Evolutionary conservation across 2,113 vertebrate genomes (phyloP).

Genomic region (Trematomus loennbergii): DNA sequence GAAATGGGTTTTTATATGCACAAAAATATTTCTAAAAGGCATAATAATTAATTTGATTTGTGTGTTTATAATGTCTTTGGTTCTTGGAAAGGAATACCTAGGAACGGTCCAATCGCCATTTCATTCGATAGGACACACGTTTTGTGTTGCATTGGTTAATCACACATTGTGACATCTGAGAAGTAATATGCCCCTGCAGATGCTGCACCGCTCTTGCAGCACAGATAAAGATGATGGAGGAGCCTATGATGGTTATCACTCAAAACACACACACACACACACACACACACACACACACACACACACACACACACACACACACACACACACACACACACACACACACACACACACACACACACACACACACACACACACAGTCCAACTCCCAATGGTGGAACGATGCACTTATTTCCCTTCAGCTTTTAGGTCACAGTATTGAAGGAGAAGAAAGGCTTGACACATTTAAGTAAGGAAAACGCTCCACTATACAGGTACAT

Average conservation of each 20-base stretch:
- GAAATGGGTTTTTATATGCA: not conserved
- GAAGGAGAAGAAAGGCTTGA: slow-evolving; percentile 33
- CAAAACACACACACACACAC: slow-evolving; percentile 22
- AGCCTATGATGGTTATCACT: slow-evolving; percentile 60
- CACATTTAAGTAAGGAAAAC: slow-evolving; percentile 3
- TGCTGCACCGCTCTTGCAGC: slow-evolving; percentile 47
- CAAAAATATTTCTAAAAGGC: not conserved
- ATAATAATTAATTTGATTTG: not conserved
- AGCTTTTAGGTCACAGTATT: slow-evolving; percentile 44
- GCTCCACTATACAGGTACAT: not conserved
- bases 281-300: slow-evolving; percentile 28
- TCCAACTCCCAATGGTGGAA: slow-evolving; percentile 37
- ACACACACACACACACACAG: slow-evolving; percentile 32
- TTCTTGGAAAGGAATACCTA: not conserved
- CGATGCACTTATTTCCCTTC: slow-evolving; percentile 41
- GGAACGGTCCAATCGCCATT: slow-evolving; percentile 15
- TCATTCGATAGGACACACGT: slow-evolving; percentile 27
- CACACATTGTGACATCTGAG: slow-evolving; percentile 61
- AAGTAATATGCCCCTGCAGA: slow-evolving; percentile 61
- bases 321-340: slow-evolving; percentile 25
- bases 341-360: slow-evolving; percentile 23
- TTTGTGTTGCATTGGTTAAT: slow-evolving; percentile 55
- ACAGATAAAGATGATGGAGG: slow-evolving; percentile 70
- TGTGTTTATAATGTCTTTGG: not conserved
- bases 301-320: slow-evolving; percentile 28